Conservation (phyloP, 1,140 invertebrate species). For the Drosophila oshimai region DNA sequence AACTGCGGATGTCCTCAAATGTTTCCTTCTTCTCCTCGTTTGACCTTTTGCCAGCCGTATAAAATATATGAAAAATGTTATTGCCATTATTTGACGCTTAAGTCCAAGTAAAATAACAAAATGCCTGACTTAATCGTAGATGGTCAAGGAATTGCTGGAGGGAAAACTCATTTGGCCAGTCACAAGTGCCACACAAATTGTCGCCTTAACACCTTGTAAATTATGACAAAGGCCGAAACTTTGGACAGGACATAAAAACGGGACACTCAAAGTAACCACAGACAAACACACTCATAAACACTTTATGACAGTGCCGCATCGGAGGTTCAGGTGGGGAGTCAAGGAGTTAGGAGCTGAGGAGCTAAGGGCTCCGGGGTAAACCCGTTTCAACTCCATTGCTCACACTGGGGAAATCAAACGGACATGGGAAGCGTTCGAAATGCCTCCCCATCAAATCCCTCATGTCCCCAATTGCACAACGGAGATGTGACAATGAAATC, state of each 20-base stretch:
- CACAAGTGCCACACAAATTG: constrained; percentile 71
- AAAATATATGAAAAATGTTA: constrained; percentile 18
- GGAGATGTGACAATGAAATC: constrained; percentile 73
- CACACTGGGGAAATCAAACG: constrained; percentile 76
- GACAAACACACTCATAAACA: constrained; percentile 65
- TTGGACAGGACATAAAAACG: constrained; percentile 58
- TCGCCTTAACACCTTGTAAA: constrained; percentile 74
- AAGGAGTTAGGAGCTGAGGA: neutral
- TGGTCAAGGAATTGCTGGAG: constrained; percentile 7
- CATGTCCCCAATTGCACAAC: constrained; percentile 29
- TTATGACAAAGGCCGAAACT: constrained; percentile 56
- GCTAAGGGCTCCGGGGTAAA: neutral
- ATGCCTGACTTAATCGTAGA: constrained; percentile 10
- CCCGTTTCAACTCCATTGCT: constrained; percentile 32
- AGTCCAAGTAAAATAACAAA: constrained; percentile 4
- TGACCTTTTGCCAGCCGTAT: constrained; percentile 8
- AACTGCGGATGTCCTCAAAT: constrained; percentile 48
- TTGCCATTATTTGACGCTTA: neutral
- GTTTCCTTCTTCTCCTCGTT: constrained; percentile 10
- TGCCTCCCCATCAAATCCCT: constrained; percentile 19
- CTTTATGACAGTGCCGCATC: constrained; percentile 60
- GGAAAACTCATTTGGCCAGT: constrained; percentile 59
- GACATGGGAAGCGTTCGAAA: constrained; percentile 31
- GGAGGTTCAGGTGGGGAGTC: constrained; percentile 28
- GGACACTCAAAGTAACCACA: constrained; percentile 33